Conservation (phyloP, 2,888 invertebrate species). For the Thera britannica region DNA sequence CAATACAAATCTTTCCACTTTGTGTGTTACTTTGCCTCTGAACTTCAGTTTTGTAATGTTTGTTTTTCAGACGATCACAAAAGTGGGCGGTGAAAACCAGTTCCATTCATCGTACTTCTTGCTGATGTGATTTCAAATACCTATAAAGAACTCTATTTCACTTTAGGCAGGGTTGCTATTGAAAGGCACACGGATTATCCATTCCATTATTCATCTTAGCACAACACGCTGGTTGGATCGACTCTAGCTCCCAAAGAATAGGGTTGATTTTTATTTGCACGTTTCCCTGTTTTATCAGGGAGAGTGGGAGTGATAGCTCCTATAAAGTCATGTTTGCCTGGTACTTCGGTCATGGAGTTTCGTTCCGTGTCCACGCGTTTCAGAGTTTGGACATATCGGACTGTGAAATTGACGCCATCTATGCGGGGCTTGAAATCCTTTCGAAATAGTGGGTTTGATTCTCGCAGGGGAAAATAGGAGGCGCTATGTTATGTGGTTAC, state of each 20-base stretch:
- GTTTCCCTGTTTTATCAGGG: neutral
- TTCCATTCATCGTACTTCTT: neutral
- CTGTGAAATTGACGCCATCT: slow-evolving; percentile 5
- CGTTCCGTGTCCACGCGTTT: slow-evolving; percentile 54
- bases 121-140: neutral
- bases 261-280: slow-evolving; percentile 27
- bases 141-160: neutral
- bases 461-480: neutral
- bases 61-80: no score
- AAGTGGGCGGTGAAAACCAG: no score
- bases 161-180: neutral
- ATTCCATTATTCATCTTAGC: neutral
- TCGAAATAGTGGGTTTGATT: neutral
- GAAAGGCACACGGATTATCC: neutral
- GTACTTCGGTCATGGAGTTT: slow-evolving; percentile 61
- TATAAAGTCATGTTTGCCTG: slow-evolving; percentile 48
- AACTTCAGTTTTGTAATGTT: neutral
- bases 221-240: neutral
- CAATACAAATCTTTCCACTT: neutral
- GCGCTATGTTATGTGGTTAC: neutral
- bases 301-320: slow-evolving; percentile 21
- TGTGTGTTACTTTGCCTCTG: neutral
- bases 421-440: neutral
- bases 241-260: neutral
- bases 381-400: slow-evolving; percentile 4